These are phyloP conservation scores for Tiaroga cobitis DNA, from an alignment of 2,797 vertebrate species.

Conservation along the genomic window DNA sequence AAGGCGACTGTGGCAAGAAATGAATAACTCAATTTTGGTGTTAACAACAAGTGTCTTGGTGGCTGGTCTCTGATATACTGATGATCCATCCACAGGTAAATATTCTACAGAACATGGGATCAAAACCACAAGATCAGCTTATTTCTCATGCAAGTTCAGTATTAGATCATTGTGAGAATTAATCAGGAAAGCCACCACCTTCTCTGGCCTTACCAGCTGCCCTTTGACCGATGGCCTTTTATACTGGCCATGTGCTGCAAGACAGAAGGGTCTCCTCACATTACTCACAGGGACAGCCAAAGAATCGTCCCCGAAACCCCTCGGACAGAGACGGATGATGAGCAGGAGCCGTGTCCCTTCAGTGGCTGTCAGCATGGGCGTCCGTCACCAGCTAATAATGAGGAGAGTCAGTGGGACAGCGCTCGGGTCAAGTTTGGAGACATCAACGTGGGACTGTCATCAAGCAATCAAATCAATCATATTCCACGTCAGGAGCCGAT, in stretches of 20 bases:
- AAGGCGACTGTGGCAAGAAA: neutral
- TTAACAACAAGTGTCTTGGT: neutral
- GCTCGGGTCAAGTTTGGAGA: constrained; percentile 74
- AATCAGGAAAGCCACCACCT: constrained; percentile 46
- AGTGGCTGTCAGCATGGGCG: constrained; percentile 67
- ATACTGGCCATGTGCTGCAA: constrained; percentile 76
- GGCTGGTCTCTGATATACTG: neutral
- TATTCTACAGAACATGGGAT: neutral
- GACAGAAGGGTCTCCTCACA: constrained; percentile 75
- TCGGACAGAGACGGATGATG: constrained; percentile 84
- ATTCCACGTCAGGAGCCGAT: constrained; percentile 61
- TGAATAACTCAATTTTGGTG: neutral
- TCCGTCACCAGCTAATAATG: constrained; percentile 78
- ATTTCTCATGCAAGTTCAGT: neutral
- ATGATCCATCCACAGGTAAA: neutral
- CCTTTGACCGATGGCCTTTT: constrained; percentile 74
- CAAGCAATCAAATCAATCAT: constrained; percentile 54
- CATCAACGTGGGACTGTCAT: constrained; percentile 65
- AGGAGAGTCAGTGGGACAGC: constrained; percentile 66
- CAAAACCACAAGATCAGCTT: neutral
- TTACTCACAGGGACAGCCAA: constrained; percentile 71
- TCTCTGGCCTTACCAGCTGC: constrained; percentile 77
- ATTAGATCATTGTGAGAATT: constrained; percentile 6
- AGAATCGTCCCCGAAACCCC: constrained; percentile 70
- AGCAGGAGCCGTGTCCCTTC: constrained; percentile 71